These are phyloP conservation scores for Onychostruthus taczanowskii DNA, from an alignment of 2,113 vertebrate genomes.

Conservation along the genomic window DNA sequence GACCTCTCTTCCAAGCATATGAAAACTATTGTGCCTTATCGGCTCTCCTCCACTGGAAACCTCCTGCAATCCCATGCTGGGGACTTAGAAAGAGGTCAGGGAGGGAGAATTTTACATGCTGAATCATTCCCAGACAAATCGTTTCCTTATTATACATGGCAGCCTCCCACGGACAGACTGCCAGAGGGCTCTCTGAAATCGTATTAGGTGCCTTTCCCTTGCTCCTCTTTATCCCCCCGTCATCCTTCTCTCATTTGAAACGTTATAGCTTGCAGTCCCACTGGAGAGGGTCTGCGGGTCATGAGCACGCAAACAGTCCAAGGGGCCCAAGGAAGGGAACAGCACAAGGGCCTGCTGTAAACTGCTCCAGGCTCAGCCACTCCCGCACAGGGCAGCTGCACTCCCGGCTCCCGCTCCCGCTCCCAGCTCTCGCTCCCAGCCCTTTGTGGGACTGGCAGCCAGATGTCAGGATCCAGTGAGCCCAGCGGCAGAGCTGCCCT, in stretches of 20 bases:
- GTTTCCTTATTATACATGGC: constrained; percentile 62
- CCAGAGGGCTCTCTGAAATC: constrained; percentile 47
- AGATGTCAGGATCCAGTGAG: neutral
- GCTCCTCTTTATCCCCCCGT: neutral
- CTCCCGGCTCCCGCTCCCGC: accelerated
- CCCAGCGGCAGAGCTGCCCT: neutral
- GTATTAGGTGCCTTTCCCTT: constrained; percentile 44
- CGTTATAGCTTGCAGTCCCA: neutral
- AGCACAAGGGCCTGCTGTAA: neutral
- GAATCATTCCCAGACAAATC: constrained; percentile 61
- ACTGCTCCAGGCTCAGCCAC: neutral
- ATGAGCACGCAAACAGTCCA: neutral
- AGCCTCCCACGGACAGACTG: constrained; percentile 51
- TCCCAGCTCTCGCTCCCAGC: neutral
- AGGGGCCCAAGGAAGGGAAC: constrained; percentile 5
- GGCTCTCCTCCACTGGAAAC: neutral
- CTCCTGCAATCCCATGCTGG: neutral
- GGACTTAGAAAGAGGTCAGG: constrained; percentile 8
- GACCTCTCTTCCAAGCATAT: neutral
- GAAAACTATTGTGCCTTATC: constrained; percentile 13
- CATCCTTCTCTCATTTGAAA: constrained; percentile 8
- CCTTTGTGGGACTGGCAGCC: neutral
- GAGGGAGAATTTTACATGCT: constrained; percentile 23
- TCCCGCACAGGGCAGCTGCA: accelerated
- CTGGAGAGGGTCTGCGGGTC: neutral